Conservation (phyloP, 1,140 invertebrate species). For the Drosophila setifemur region DNA sequence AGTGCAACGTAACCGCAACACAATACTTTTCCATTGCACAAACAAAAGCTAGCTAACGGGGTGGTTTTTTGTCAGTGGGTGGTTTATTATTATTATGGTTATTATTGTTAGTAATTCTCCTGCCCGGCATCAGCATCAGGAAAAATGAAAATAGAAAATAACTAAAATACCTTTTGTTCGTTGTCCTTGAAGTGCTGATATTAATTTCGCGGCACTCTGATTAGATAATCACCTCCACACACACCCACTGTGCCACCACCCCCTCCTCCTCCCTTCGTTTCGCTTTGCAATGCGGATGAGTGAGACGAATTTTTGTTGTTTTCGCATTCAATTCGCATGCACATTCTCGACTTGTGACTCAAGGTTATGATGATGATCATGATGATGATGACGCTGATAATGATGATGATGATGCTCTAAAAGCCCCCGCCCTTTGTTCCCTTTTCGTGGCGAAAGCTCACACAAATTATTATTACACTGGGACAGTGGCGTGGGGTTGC, state of each 20-base stretch:
- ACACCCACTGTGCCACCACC: not conserved
- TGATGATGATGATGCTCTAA: slow-evolving; percentile 49
- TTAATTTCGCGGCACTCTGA: slow-evolving; percentile 57
- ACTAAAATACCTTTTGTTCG: slow-evolving; percentile 30
- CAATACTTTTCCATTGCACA: slow-evolving; percentile 42
- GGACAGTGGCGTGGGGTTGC: not conserved
- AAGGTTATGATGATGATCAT: slow-evolving; percentile 68
- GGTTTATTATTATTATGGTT: too few relatives aligned
- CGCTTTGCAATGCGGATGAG: slow-evolving; percentile 35
- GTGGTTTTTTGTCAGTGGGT: not conserved
- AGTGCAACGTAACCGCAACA: slow-evolving; percentile 81
- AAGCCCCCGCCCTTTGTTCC: slow-evolving; percentile 12
- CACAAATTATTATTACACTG: slow-evolving; percentile 70
- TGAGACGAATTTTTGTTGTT: slow-evolving; percentile 27
- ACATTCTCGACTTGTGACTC: slow-evolving; percentile 77
- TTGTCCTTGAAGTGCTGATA: slow-evolving; percentile 60
- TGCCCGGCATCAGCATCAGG: slow-evolving; percentile 10
- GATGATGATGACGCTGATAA: slow-evolving; percentile 59
- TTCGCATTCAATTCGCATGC: slow-evolving; percentile 75
- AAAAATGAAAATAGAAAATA: slow-evolving; percentile 19
- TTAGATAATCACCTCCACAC: slow-evolving; percentile 53
- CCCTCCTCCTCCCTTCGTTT: not conserved
- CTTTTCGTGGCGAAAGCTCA: slow-evolving; percentile 51
- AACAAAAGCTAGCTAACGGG: not conserved
- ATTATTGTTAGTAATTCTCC: not conserved